Conservation (phyloP, 2,113 vertebrate species). For the Corvus hawaiiensis region DNA sequence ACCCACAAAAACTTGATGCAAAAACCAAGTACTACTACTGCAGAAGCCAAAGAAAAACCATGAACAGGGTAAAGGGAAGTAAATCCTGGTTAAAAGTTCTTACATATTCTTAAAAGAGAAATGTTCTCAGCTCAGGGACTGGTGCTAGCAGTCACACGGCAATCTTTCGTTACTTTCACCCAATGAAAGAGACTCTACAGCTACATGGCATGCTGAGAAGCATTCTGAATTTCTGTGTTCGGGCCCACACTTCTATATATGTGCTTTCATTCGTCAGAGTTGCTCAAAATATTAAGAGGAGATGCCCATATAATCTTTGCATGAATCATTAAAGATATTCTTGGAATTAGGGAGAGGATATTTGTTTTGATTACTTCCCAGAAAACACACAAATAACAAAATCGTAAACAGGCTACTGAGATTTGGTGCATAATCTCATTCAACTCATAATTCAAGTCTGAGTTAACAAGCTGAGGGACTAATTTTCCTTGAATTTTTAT, state of each 20-base stretch:
- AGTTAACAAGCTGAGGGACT: neutral
- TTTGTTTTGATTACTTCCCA: neutral
- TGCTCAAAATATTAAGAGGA: neutral
- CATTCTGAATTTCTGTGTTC: neutral
- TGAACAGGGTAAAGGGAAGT: neutral
- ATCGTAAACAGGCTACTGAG: neutral
- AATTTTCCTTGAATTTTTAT: neutral
- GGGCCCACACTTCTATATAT: neutral
- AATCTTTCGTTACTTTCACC: neutral
- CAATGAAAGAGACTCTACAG: neutral
- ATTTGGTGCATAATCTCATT: neutral
- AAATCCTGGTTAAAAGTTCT: neutral
- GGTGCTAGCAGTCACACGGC: neutral
- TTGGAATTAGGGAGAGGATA: neutral
- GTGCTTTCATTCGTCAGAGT: neutral
- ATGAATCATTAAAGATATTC: neutral
- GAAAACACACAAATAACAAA: neutral
- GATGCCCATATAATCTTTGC: neutral
- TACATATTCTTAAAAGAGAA: neutral
- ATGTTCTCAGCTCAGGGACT: neutral
- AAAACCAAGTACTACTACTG: neutral
- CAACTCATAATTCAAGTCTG: neutral
- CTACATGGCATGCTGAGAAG: neutral
- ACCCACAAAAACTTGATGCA: neutral
- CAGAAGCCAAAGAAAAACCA: neutral